Base-by-base conservation (phyloP, 2,797 vertebrate species). In the Sebastes dallii region DNA sequence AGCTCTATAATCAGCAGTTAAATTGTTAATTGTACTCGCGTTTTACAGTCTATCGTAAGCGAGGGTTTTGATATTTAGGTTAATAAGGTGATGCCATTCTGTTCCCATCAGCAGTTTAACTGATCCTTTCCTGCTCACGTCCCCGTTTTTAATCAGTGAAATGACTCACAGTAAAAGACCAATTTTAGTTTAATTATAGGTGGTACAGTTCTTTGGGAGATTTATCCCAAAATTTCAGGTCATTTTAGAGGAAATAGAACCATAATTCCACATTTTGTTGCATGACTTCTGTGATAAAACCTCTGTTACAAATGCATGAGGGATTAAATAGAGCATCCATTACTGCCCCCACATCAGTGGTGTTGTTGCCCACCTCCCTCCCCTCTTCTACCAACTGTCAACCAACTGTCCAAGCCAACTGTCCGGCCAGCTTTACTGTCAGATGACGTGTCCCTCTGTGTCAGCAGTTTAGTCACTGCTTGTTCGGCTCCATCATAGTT, bases 331-430 rank as follows among this genome's bases (percentile, higher is more conserved):
- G 29, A 77, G 84, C 85, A 27, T 88, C 81, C 86, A 74, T 87
- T 75, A 86, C 72, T 50, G 60, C 52, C 69, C 46, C 77, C 66
- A 67, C 68, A 81, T 76, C 66, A 66, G 69, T 10, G 13, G 54
- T 52, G 82, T 59, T 9, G 76, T 70, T 78, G 67, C 77, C 86
- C 78, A 78, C 58, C 66, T 81, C 80, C 82, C 82, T 85, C 87
- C 65, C 64, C 8, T 88, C 39, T 78, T 78, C 79, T 77, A 36
- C 88, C 88, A 90, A 91, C 90, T 91, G 85, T 90, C 83, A 70
- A 70, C 90, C 91, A 88, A 86, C 88, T 89, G 88, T 90, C 78
- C 73, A 7, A 20, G 82, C 86, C 90, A 88, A 90, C 87, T 92
- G 91, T 87, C 83, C 50, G 4, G 68, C 75, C 84, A 34, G 89